Conservation (phyloP, 2,113 vertebrate genomes). For the Theropithecus gelada region DNA sequence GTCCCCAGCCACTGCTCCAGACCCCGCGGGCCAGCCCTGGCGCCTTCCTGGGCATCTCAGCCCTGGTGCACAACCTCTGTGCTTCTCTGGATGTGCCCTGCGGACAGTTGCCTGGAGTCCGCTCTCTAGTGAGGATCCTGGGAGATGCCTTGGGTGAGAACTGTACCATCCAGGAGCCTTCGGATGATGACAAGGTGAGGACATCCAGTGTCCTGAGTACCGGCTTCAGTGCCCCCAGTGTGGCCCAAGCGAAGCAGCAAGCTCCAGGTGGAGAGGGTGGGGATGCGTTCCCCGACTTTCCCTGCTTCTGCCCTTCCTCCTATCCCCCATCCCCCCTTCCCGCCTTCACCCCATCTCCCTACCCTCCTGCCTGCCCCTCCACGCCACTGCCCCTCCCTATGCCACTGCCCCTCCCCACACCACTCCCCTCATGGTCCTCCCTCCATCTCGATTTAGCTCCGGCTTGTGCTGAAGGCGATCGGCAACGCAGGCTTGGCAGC, state of each 20-base stretch:
- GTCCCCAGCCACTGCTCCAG: constrained; percentile 86
- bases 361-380: not conserved
- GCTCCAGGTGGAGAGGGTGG: not conserved
- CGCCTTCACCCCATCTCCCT: no score
- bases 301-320: no score
- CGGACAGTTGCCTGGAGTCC: constrained; percentile 82
- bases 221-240: not conserved
- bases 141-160: constrained; percentile 80
- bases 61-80: constrained; percentile 88
- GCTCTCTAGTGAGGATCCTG: constrained; percentile 82
- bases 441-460: constrained; percentile 78
- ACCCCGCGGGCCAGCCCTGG: constrained; percentile 79
- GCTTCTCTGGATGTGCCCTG: constrained; percentile 78
- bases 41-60: constrained; percentile 85
- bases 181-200: constrained; percentile 76
- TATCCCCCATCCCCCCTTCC: no score
- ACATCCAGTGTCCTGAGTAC: no score
- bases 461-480: constrained; percentile 88
- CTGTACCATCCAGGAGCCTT: constrained; percentile 73
- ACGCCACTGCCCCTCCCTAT: no score
- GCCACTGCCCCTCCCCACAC: no score
- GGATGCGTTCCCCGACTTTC: not conserved
- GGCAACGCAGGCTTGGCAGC: constrained; percentile 88
- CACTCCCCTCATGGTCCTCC: not conserved
- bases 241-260: accelerated